Evolutionary conservation across 1,140 invertebrate species (phyloP).

Genomic region (Bombus fervidus): DNA sequence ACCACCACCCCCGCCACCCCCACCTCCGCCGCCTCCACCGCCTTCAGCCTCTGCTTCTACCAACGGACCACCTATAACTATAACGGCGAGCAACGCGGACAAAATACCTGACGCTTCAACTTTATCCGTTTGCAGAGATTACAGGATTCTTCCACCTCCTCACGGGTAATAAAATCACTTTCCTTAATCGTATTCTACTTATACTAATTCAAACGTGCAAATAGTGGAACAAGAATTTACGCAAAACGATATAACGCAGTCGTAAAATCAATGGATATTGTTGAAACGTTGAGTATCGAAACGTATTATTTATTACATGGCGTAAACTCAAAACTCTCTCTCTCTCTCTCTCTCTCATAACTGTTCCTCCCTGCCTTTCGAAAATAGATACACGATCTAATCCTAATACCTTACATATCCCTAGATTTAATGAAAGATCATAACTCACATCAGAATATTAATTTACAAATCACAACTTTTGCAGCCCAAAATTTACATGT

Average conservation of each 20-base stretch:
- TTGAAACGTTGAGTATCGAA: too few species aligned
- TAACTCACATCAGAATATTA: too few species aligned
- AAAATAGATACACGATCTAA: too few species aligned
- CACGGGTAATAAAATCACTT: slow-evolving; percentile 69
- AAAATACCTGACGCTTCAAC: slow-evolving; percentile 68
- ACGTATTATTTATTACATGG: too few species aligned
- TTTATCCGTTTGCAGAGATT: slow-evolving; percentile 75
- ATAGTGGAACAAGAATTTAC: not conserved
- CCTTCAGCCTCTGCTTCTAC: slow-evolving; percentile 53
- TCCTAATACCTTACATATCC: too few species aligned
- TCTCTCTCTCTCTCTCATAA: too few species aligned
- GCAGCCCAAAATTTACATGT: too few species aligned
- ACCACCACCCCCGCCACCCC: slow-evolving; percentile 44
- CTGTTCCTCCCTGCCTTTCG: too few species aligned
- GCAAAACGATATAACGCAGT: not conserved
- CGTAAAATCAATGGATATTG: too few species aligned
- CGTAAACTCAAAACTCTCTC: too few species aligned
- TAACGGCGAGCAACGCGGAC: slow-evolving; percentile 51
- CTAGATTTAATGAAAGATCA: too few species aligned
- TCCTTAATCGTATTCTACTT: not conserved
- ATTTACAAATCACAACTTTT: too few species aligned
- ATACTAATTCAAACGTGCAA: not conserved
- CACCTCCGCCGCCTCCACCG: slow-evolving; percentile 66
- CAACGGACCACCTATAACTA: slow-evolving; percentile 45
- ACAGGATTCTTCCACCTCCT: slow-evolving; percentile 73